Conservation (phyloP, 2,113 vertebrate species). For the Laticauda laticaudata region DNA sequence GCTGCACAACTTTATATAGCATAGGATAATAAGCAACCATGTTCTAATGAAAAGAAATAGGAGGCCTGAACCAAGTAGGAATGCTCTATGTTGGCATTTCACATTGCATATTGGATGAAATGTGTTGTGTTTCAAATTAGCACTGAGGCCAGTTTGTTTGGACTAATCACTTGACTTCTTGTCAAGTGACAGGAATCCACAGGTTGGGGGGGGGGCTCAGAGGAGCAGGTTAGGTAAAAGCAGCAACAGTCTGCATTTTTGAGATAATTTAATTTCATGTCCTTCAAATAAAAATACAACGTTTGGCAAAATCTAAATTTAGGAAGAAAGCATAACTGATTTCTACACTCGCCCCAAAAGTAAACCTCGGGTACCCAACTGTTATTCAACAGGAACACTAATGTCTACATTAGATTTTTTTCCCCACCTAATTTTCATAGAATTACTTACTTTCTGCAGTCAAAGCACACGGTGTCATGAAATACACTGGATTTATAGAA, state of each 20-base stretch:
- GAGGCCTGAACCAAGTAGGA: background rate
- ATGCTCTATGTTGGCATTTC: background rate
- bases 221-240: background rate
- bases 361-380: background rate
- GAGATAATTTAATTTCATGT: background rate
- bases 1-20: background rate
- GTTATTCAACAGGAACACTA: background rate
- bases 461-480: background rate
- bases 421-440: background rate
- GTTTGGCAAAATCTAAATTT: background rate
- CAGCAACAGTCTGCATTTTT: background rate
- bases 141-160: background rate
- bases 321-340: background rate
- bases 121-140: background rate
- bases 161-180: background rate
- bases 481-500: background rate
- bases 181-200: background rate
- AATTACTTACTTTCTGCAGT: background rate
- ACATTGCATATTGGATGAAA: background rate
- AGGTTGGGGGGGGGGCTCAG: background rate
- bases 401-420: rapidly evolving
- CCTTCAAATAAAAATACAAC: background rate
- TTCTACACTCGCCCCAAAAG: background rate
- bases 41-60: background rate
- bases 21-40: background rate